Conservation (phyloP, 2,888 invertebrate species). For the Monoplex corrugatus region DNA sequence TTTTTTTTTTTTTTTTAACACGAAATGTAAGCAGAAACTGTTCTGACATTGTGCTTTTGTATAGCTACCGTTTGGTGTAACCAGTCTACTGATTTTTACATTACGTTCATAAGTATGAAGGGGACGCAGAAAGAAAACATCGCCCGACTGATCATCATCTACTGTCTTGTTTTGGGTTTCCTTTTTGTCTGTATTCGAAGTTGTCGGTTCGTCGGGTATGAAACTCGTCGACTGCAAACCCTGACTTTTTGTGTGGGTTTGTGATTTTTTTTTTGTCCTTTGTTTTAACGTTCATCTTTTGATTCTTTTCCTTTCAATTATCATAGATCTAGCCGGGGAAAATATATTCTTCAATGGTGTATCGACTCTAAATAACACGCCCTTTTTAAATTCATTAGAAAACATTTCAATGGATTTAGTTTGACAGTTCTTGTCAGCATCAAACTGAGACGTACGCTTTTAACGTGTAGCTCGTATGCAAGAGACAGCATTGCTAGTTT, state of each 20-base stretch:
- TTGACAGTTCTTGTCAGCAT: too few relatives aligned
- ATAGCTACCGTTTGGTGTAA: background rate
- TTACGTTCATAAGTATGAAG: background rate
- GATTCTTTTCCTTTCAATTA: background rate
- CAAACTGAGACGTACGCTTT: too few relatives aligned
- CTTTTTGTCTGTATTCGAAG: background rate
- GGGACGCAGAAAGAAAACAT: background rate
- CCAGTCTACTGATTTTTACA: background rate
- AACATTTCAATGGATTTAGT: too few relatives aligned
- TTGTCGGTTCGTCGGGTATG: too few relatives aligned
- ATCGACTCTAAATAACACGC: too few relatives aligned
- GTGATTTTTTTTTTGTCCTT: background rate
- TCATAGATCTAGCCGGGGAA: too few relatives aligned
- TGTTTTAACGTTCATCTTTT: slow-evolving; percentile 1
- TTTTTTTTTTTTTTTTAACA: background rate
- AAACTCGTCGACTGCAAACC: too few relatives aligned
- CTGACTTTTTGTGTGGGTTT: background rate
- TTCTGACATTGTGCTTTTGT: background rate
- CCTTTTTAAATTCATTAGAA: too few relatives aligned
- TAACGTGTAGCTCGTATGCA: too few relatives aligned
- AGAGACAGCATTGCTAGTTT: background rate
- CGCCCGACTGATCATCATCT: background rate
- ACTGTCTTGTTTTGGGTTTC: background rate
- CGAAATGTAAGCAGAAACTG: background rate
- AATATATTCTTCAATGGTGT: too few relatives aligned